These are phyloP conservation scores for Thelaira solivaga DNA, from an alignment of 2,888 invertebrate genomes.

Conservation along the genomic window DNA sequence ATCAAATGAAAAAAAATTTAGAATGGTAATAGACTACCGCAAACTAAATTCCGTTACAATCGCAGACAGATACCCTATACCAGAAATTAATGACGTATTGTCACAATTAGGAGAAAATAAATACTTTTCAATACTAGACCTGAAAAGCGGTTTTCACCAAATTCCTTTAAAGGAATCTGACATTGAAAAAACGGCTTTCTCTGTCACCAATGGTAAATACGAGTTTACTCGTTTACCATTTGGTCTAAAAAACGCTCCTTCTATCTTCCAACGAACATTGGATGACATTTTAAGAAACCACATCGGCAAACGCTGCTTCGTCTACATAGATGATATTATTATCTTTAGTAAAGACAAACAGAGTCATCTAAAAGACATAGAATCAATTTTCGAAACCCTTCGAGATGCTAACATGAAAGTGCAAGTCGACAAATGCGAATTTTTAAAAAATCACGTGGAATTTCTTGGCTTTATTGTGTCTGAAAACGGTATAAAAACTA, in stretches of 20 bases:
- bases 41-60: constrained; percentile 17
- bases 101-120: background rate
- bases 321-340: constrained; percentile 26
- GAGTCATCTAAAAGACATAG: background rate
- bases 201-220: constrained; percentile 12
- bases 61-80: constrained; percentile 17
- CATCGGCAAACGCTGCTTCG: constrained; percentile 1
- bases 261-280: constrained; percentile 5
- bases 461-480: too few relatives aligned
- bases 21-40: constrained; percentile 24
- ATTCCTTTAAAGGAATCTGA: too few relatives aligned
- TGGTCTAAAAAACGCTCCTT: too few relatives aligned
- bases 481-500: background rate
- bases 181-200: background rate
- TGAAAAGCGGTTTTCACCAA: too few relatives aligned
- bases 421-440: background rate
- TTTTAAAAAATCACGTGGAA: background rate
- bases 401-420: constrained; percentile 14
- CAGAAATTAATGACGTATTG: too few relatives aligned
- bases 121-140: background rate
- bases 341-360: constrained; percentile 12
- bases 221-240: too few relatives aligned
- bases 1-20: constrained; percentile 16
- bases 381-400: constrained; percentile 3
- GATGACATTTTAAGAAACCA: constrained; percentile 7